Evolutionary conservation across 2,797 vertebrate species (phyloP), one percentile per base, ranked within the genome.

Genomic region (Nyctalus aviator): DNA sequence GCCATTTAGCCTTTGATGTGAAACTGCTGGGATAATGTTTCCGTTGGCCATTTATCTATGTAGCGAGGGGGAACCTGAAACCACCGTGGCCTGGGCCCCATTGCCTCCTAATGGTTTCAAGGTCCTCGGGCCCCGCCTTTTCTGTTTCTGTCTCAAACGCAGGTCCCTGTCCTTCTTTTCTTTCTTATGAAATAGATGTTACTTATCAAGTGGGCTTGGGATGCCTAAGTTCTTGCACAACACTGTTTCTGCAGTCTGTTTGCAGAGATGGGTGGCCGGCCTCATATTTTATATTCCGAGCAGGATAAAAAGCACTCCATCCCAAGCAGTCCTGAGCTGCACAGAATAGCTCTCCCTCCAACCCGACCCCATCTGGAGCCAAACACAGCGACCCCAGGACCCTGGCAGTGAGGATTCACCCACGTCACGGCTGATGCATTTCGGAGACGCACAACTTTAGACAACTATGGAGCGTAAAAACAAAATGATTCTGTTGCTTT

Each of bases 21-120:
- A 96, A 97, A 97, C 86, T 98, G 97, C 97, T 97, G 95, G 98
- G 97, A 97, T 98, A 97, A 97, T 97, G 98, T 98, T 98, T 98
- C 98, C 96, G 97, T 96, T 97, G 97, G 97, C 97, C 97, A 97
- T 98, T 98, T 98, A 96, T 98, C 97, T 98, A 59, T 93, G 97
- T 94, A 97, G 91, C 83, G 79, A 96, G 96, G 90, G 96, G 95
- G 94, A 97, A 78, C 87, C 78, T 89, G 90, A 94, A 90, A 94
- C 96, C 96, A 92, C 17, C 53, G 69, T 85, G 92, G 76, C 89
- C 55, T 0, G 44, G 87, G 84, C 91, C 94, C 78, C 46, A 20
- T 62, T 76, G 44, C 95, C 95, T 92, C 83, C 91, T 0, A 0
- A 82, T 90, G 81, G 44, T 53, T 88, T 76, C 83, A 68, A 44